Conservation (phyloP, 1,140 invertebrate genomes). For the Penaeus indicus region DNA sequence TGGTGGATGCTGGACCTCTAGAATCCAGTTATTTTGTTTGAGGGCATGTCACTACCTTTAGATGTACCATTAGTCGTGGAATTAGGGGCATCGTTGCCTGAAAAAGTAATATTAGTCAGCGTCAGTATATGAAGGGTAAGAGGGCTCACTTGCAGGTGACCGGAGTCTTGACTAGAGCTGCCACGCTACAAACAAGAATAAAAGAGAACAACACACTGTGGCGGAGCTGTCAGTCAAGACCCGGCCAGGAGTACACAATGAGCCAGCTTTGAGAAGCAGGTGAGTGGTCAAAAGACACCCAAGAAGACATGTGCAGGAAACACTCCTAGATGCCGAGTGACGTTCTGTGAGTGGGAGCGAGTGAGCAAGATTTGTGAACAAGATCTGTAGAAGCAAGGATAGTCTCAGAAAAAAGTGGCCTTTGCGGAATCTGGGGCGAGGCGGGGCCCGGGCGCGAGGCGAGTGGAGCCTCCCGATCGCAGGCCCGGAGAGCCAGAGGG, state of each 20-base stretch:
- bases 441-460: too few species aligned
- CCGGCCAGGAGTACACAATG: constrained; percentile 36
- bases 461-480: too few species aligned
- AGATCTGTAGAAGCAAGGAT: constrained; percentile 2
- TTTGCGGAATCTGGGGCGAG: too few species aligned
- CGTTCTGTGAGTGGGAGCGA: constrained; percentile 32
- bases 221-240: constrained; percentile 15
- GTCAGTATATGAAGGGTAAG: constrained; percentile 58
- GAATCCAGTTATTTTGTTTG: constrained; percentile 66
- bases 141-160: constrained; percentile 48
- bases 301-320: constrained; percentile 63
- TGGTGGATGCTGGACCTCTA: constrained; percentile 44
- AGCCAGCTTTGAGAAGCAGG: constrained; percentile 44
- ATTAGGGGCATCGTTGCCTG: constrained; percentile 67
- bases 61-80: constrained; percentile 67
- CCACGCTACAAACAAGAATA: constrained; percentile 26
- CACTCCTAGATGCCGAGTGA: constrained; percentile 54
- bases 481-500: too few species aligned
- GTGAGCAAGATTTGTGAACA: constrained; percentile 53
- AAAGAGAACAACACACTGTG: constrained; percentile 18
- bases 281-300: constrained; percentile 58
- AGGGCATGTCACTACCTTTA: constrained; percentile 66
- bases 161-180: constrained; percentile 32
- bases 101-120: constrained; percentile 66
- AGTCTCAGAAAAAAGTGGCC: constrained; percentile 3